These are phyloP conservation scores for Colistium nudipinnis DNA, from an alignment of 2,113 vertebrate species.

Conservation along the genomic window DNA sequence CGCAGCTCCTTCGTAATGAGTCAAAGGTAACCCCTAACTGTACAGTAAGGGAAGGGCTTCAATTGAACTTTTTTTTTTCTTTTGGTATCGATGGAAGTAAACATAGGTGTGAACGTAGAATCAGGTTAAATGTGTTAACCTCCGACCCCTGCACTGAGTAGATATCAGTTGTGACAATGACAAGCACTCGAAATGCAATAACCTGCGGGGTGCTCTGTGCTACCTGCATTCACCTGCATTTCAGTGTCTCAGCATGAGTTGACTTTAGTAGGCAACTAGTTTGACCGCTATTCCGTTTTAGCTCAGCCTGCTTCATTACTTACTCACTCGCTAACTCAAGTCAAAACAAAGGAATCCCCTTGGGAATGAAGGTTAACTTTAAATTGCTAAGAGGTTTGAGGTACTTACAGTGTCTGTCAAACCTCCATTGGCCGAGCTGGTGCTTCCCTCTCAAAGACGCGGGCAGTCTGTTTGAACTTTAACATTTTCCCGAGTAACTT, in stretches of 20 bases:
- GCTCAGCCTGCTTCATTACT: not conserved
- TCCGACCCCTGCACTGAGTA: too few relatives aligned
- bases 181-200: not conserved
- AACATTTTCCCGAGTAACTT: not conserved
- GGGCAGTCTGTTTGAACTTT: not conserved
- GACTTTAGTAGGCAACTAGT: not conserved
- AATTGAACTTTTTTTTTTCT: not conserved
- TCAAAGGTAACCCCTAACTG: not conserved
- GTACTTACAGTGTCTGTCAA: not conserved
- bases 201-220: not conserved
- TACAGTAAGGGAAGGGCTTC: not conserved
- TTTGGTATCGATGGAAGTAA: not conserved
- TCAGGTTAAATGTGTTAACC: too few relatives aligned
- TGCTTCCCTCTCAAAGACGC: not conserved
- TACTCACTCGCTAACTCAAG: not conserved
- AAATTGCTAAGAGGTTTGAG: not conserved
- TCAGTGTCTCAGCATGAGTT: not conserved
- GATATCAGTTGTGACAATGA: too few relatives aligned
- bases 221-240: conserved; percentile 1
- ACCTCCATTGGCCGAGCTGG: not conserved
- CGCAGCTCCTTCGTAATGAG: too few relatives aligned
- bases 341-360: not conserved
- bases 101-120: too few relatives aligned
- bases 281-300: not conserved
- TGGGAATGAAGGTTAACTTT: not conserved